A percentile compares a stretch with the other conserved stretches of the same genome.
These are phyloP conservation scores for Zeuzera pyrina DNA, from an alignment of 2,888 invertebrate species.

Conservation along the genomic window DNA sequence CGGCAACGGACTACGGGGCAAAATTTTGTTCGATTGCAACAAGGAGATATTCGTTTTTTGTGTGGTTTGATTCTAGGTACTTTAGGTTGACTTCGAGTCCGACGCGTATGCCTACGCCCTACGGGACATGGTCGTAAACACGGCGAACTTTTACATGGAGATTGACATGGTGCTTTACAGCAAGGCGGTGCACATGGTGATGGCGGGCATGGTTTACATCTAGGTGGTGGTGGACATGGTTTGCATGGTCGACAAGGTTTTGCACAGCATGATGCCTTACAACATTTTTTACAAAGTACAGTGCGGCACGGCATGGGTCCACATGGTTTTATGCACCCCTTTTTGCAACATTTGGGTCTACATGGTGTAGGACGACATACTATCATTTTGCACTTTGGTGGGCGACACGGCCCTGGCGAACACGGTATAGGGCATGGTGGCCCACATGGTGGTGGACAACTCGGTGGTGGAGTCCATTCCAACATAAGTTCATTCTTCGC, in stretches of 20 bases:
- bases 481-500: conserved; percentile 60
- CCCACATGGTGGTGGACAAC: conserved; percentile 1
- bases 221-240: background rate
- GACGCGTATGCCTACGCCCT: conserved; percentile 35
- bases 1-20: conserved; percentile 47
- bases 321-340: conserved; percentile 29
- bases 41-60: conserved; percentile 45
- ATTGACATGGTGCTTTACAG: conserved; percentile 19
- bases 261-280: background rate
- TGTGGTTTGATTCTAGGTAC: conserved; percentile 43
- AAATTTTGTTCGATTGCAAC: conserved; percentile 35
- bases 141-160: conserved; percentile 39
- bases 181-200: conserved; percentile 6
- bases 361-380: conserved; percentile 11
- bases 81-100: conserved; percentile 36
- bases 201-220: conserved; percentile 2
- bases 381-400: conserved; percentile 12
- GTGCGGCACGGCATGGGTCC: conserved; percentile 21
- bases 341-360: conserved; percentile 13
- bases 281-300: conserved; percentile 6
- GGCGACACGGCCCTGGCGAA: conserved; percentile 8
- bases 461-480: conserved; percentile 59
- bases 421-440: conserved; percentile 9
- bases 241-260: background rate
- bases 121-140: conserved; percentile 46